Evolutionary conservation across 2,113 vertebrate species (phyloP).

Genomic region (Hiodon alosoides): DNA sequence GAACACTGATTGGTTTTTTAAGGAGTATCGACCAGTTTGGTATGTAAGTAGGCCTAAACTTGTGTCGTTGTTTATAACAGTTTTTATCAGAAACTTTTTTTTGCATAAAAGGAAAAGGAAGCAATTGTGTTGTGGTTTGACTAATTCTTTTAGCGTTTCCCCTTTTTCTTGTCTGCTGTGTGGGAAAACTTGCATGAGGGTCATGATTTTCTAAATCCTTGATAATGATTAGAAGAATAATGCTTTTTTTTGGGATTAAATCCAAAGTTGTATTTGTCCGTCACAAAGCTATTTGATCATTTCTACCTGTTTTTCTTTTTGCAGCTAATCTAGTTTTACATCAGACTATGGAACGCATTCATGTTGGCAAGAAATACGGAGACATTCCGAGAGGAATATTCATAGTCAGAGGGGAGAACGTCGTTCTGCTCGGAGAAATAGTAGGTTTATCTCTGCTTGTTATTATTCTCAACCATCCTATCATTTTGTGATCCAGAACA

Average conservation of each 20-base stretch:
- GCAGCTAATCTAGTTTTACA: conserved; percentile 92
- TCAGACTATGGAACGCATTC: conserved; percentile 95
- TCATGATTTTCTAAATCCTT: not conserved
- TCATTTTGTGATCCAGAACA: too few species aligned
- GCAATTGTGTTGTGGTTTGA: not conserved
- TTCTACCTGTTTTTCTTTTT: not conserved
- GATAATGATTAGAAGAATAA: not conserved
- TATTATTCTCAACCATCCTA: not conserved
- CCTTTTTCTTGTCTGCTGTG: too few species aligned
- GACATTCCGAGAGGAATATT: conserved; percentile 98
- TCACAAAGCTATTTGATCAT: not conserved
- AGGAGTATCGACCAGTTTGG: conserved; percentile 97
- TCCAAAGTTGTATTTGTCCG: too few species aligned
- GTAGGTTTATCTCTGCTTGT: conserved; percentile 64
- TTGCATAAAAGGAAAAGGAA: not conserved
- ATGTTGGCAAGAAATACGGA: conserved; percentile 93
- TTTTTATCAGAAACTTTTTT: too few species aligned
- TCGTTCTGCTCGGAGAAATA: conserved; percentile 94
- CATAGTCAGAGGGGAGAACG: conserved; percentile 93
- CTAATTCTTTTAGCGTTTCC: too few species aligned
- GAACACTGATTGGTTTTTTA: conserved; percentile 89
- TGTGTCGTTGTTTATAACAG: too few species aligned
- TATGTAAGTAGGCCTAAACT: conserved; percentile 50
- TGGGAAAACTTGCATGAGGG: too few species aligned
- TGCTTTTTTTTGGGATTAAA: not conserved